phyloP scores from a whole-genome alignment of 2,797 vertebrate species.

The Galago senegalensis region DNA sequence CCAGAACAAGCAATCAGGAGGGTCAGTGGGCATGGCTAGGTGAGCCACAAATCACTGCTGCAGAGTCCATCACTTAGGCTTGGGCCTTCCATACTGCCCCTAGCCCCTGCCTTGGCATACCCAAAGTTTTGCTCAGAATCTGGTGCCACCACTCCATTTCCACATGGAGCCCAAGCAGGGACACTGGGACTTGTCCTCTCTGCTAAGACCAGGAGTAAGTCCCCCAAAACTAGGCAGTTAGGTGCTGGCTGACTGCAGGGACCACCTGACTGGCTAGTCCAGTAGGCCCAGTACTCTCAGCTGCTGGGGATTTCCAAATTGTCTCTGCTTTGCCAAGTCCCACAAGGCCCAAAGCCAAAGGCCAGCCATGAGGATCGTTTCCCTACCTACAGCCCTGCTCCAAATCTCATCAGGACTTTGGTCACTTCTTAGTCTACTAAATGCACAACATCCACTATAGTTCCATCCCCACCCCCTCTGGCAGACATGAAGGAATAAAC shows the following conservation, averaged over 20 bases:
- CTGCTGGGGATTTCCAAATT: constrained; percentile 79
- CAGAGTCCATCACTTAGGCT: background rate
- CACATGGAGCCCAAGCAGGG: background rate
- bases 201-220: constrained; percentile 1
- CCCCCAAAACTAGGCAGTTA: background rate
- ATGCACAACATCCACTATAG: background rate
- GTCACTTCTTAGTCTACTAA: constrained; percentile 45
- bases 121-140: constrained; percentile 18
- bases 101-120: background rate
- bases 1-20: background rate
- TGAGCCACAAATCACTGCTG: background rate
- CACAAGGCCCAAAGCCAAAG: constrained; percentile 60
- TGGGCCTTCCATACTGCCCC: background rate
- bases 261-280: background rate
- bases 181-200: background rate
- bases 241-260: background rate
- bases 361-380: constrained; percentile 8
- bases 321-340: constrained; percentile 50
- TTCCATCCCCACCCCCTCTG: constrained; percentile 48
- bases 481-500: constrained; percentile 45
- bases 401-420: constrained; percentile 46
- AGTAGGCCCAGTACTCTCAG: background rate
- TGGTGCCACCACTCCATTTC: background rate
- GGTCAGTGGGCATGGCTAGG: background rate
- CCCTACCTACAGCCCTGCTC: background rate